Percentiles rank a stretch among this genome's conserved stretches.
phyloP scores from a whole-genome alignment of 2,888 invertebrate genomes.

The Cordilura impudica region DNA sequence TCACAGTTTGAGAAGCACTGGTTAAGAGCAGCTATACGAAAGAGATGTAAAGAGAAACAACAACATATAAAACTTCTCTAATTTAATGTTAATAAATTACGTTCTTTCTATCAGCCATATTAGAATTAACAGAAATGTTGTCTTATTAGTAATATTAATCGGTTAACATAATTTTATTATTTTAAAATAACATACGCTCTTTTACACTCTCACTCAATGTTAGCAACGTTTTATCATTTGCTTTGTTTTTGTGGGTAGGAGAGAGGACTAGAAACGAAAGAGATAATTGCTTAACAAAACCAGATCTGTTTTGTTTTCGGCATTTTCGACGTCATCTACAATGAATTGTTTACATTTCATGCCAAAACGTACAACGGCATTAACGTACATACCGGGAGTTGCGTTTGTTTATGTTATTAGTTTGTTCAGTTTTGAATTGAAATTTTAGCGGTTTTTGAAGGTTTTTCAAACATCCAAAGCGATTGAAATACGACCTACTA shows the following conservation, averaged over 20 bases:
- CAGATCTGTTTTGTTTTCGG: conserved; percentile 24
- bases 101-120: background rate
- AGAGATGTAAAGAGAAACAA: too few species aligned
- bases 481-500: background rate
- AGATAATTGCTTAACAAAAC: too few species aligned
- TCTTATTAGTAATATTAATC: background rate
- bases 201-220: background rate
- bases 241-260: background rate
- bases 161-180: background rate
- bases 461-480: background rate
- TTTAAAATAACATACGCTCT: background rate
- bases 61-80: background rate
- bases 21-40: too few species aligned
- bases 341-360: conserved; percentile 54
- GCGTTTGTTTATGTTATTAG: background rate
- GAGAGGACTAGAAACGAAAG: conserved; percentile 4
- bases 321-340: conserved; percentile 34
- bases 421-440: background rate
- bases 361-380: conserved; percentile 37
- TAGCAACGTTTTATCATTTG: background rate
- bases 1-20: too few species aligned
- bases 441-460: background rate
- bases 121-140: background rate
- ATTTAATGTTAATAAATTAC: background rate
- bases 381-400: conserved; percentile 24